Percentiles rank a stretch among this genome's conserved stretches.
phyloP scores from a whole-genome alignment of 2,888 invertebrate genomes.

The Lobophora halterata region DNA sequence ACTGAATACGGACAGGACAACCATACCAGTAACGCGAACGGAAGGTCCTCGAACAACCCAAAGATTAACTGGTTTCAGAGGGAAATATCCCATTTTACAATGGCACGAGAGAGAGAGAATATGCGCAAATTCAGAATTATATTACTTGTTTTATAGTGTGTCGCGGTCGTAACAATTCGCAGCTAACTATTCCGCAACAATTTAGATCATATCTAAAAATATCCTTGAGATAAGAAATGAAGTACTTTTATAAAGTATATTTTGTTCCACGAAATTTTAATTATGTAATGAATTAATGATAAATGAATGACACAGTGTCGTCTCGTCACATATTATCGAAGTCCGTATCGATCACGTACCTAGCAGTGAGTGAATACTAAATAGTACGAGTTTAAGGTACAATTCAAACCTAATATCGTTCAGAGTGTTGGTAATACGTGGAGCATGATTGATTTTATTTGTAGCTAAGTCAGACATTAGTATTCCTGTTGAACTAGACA shows the following conservation, averaged over 20 bases:
- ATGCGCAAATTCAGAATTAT: constrained; percentile 1
- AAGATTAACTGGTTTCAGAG: too few species aligned
- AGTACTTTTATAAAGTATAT: background rate
- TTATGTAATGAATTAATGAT: background rate
- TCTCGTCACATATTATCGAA: background rate
- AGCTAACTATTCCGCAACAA: too few species aligned
- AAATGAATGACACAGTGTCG: too few species aligned
- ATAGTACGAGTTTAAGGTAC: too few species aligned
- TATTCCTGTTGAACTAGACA: too few species aligned
- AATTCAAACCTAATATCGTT: too few species aligned
- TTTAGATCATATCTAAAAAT: too few species aligned
- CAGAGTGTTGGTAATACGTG: too few species aligned
- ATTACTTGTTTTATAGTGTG: background rate
- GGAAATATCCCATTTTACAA: constrained; percentile 1
- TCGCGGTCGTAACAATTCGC: background rate
- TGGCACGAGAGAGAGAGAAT: background rate
- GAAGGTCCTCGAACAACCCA: constrained; percentile 1
- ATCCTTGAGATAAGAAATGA: too few species aligned
- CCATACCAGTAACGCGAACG: constrained; percentile 22
- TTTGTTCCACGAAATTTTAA: background rate
- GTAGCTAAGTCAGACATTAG: too few species aligned
- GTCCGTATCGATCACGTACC: background rate
- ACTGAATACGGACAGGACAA: constrained; percentile 29
- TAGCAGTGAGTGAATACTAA: too few species aligned
- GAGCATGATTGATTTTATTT: too few species aligned